These are phyloP conservation scores for Gracilinanus agilis DNA, from an alignment of 2,113 vertebrate species.

Conservation along the genomic window DNA sequence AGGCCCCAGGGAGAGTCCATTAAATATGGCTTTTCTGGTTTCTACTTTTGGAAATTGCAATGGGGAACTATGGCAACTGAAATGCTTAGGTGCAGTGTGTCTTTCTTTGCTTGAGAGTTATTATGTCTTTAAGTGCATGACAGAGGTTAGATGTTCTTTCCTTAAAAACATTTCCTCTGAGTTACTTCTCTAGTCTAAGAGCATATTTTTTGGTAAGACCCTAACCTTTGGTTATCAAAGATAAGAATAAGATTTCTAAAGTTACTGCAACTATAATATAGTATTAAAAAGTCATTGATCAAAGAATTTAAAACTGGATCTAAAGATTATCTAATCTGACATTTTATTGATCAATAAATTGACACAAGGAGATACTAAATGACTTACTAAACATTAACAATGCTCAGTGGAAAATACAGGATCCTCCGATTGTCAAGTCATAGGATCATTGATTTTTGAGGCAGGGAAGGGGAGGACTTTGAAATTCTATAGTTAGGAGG, in stretches of 20 bases:
- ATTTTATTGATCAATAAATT: neutral
- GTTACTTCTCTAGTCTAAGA: neutral
- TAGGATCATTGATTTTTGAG: neutral
- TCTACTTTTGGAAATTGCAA: neutral
- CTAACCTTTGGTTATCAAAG: neutral
- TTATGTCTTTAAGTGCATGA: neutral
- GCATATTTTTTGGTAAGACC: neutral
- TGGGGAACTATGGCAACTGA: neutral
- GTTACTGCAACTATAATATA: neutral
- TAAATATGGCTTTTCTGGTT: neutral
- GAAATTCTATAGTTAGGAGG: neutral
- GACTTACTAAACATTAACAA: neutral
- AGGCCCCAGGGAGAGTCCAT: neutral
- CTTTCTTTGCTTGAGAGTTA: neutral
- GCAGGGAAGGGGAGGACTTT: neutral
- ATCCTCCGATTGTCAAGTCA: neutral
- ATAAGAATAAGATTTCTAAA: neutral
- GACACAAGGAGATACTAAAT: neutral
- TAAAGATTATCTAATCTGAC: neutral
- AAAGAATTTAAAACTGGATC: neutral
- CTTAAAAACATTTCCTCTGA: neutral
- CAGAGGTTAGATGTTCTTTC: neutral
- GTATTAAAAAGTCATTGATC: neutral
- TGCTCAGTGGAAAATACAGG: neutral
- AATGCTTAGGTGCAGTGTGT: neutral